These are phyloP conservation scores for Coregonus ussuriensis DNA, from an alignment of 2,797 vertebrate species.

Conservation along the genomic window DNA sequence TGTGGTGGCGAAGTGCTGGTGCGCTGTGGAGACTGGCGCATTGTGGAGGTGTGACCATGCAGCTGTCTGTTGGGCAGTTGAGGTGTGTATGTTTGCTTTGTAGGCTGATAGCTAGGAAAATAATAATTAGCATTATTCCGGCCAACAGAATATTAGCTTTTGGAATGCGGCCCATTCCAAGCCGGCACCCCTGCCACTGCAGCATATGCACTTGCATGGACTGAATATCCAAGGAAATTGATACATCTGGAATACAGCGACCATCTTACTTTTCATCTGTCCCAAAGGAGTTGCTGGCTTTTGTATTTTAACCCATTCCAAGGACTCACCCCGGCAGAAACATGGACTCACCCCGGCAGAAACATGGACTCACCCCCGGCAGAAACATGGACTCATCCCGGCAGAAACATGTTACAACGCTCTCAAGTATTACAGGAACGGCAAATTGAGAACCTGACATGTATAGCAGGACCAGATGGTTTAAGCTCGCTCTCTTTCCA, in stretches of 20 bases:
- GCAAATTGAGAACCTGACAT: conserved; percentile 29
- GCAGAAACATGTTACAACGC: conserved; percentile 8
- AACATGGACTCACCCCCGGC: conserved; percentile 22
- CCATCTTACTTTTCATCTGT: conserved; percentile 89
- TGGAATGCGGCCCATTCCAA: conserved; percentile 88
- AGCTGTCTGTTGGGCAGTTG: conserved; percentile 96
- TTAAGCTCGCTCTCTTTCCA: conserved; percentile 37
- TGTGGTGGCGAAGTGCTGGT: background rate
- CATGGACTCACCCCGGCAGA: conserved; percentile 19
- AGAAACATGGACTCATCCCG: conserved; percentile 23
- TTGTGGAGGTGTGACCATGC: conserved; percentile 51
- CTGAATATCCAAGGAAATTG: conserved; percentile 90
- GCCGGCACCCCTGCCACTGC: conserved; percentile 81
- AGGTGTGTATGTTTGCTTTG: conserved; percentile 94
- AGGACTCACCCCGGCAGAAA: conserved; percentile 23
- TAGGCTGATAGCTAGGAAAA: conserved; percentile 98
- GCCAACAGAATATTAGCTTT: conserved; percentile 83
- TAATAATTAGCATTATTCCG: conserved; percentile 95
- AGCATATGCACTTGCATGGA: conserved; percentile 89
- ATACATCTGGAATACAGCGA: conserved; percentile 89
- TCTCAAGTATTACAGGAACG: conserved; percentile 13
- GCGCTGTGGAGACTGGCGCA: too few species aligned
- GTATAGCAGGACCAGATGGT: conserved; percentile 41
- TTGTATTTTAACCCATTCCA: conserved; percentile 71
- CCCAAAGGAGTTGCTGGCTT: conserved; percentile 78